Percentiles rank a stretch among this genome's conserved stretches.
phyloP scores from a whole-genome alignment of 2,797 vertebrate species.

The Tarsius wallacei region DNA sequence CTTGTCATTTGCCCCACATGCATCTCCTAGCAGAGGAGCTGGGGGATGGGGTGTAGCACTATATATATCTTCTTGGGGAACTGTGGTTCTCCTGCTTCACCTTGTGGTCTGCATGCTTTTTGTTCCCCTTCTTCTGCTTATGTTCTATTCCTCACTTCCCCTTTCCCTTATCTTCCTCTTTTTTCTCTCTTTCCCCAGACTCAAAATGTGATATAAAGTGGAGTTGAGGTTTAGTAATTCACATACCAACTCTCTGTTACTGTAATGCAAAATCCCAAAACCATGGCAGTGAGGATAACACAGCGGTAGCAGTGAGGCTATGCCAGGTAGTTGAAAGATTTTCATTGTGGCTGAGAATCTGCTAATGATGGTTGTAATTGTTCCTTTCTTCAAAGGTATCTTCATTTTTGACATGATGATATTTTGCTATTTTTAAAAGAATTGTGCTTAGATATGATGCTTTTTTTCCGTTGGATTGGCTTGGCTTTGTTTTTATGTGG shows the following conservation, averaged over 20 bases:
- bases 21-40: neutral
- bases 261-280: conserved; percentile 1
- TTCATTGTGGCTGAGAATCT: neutral
- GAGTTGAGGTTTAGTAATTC: conserved; percentile 21
- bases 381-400: neutral
- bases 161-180: neutral
- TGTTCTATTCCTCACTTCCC: conserved; percentile 2
- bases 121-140: neutral
- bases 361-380: neutral
- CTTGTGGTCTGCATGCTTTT: neutral
- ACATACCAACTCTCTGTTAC: neutral
- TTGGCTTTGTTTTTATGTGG: neutral
- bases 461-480: neutral
- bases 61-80: neutral
- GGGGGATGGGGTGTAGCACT: too few relatives aligned
- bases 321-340: neutral
- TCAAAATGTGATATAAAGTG: neutral
- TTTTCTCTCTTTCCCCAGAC: neutral
- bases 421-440: neutral
- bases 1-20: neutral
- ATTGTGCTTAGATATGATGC: neutral
- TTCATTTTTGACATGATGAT: neutral
- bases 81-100: fast-evolving
- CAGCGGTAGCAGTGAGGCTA: neutral
- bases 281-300: neutral